phyloP scores from a whole-genome alignment of 2,888 invertebrate genomes.

The Acanthosepion lycidas region DNA sequence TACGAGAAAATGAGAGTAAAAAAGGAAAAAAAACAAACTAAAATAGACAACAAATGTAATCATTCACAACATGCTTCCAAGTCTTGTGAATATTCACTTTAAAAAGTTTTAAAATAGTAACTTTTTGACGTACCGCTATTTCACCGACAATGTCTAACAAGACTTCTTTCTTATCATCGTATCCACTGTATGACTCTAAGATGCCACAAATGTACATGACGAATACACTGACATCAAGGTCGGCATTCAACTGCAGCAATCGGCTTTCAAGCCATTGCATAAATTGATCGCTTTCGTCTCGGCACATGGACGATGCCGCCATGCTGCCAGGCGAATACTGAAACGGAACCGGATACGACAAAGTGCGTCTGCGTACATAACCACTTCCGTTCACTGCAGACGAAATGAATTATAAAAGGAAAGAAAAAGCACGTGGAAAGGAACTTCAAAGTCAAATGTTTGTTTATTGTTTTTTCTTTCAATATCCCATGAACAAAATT shows the following conservation, averaged over 20 bases:
- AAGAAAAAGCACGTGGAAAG: background rate
- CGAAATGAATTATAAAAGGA: background rate
- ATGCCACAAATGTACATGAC: constrained; percentile 68
- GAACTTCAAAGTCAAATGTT: background rate
- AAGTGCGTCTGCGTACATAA: background rate
- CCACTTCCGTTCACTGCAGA: background rate
- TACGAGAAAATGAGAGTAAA: background rate
- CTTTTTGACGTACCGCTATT: constrained; percentile 62
- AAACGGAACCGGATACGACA: background rate
- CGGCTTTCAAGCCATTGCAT: constrained; percentile 68
- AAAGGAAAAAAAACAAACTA: background rate
- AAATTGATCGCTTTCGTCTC: constrained; percentile 48
- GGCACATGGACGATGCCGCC: constrained; percentile 52
- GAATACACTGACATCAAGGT: constrained; percentile 70
- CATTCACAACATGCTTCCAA: background rate
- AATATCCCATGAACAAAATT: no score
- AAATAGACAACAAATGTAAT: background rate
- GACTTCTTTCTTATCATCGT: constrained; percentile 68
- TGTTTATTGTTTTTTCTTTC: no score
- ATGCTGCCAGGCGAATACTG: constrained; percentile 51
- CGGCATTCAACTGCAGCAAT: constrained; percentile 66
- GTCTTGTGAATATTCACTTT: no score
- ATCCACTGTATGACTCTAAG: constrained; percentile 62
- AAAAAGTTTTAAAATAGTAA: no score
- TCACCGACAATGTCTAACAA: constrained; percentile 66